Evolutionary conservation across 2,888 invertebrate species (phyloP), one percentile per base, ranked within the genome.

Genomic region (Melangyna quadrimaculata): DNA sequence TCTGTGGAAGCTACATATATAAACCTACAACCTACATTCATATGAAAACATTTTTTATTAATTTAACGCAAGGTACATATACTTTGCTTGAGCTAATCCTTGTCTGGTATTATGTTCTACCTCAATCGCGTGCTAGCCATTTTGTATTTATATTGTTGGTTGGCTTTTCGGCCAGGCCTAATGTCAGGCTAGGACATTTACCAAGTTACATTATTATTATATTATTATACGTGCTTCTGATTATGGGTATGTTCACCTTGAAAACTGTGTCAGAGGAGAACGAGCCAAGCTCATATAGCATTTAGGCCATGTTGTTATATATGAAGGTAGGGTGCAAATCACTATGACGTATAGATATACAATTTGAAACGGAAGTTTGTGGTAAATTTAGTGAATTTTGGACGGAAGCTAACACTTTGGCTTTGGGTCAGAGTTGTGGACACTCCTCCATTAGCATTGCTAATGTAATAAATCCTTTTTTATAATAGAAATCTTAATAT

Each of bases 161-260:
- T 59, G n/a, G 32, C 51, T 29, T 37, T 45, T 51, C 27, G 57
- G 24, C 37, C 40, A 45, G 59, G 57, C 57, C 65, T 29, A 22
- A 48, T 67, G 71, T 12, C n/a, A 37, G 35, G 14, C 32, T n/a
- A 59, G 59, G 59, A 45, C 67, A 79, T 79, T 73, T 79, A 51
- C 51, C 57, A 14, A 72, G 72, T 67, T 72, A 32, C 17, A 61
- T 48, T 40, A 40, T n/a, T 59, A 32, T 35, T 40, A 27, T 40
- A 53, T 61, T n/a, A 61, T 22, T 63, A 17, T 29, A 48, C 29
- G 22, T 32, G 37, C n/a, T n/a, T n/a, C n/a, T n/a, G 43, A 65
- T 81, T 71, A 75, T 72, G 48, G 53, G 55, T 71, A 75, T 65
- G 71, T 65, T 75, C 61, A 79, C 84, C 84, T 79, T 84, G 75